Evolutionary conservation across 2,113 vertebrate species (phyloP), one percentile per base, ranked within the genome.

Genomic region (Rostratula benghalensis): DNA sequence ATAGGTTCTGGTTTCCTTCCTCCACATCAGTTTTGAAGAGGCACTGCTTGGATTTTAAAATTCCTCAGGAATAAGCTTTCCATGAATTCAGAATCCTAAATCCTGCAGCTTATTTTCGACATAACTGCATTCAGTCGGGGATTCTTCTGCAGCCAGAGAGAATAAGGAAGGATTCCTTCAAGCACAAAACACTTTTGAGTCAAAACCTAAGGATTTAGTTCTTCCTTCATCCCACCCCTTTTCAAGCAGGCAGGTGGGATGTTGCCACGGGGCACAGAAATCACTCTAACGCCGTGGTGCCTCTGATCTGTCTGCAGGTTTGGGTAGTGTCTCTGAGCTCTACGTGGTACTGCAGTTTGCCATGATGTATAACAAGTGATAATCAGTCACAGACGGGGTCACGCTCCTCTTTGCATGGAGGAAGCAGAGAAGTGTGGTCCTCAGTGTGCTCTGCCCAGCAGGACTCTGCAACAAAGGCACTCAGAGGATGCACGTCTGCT

Each of bases 331-430:
- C 68, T 91, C 71, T 61, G 51, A 86, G 90, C 46, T 77, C 45
- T 60, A 28, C 0, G 0, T 79, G 80, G 57, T 94, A 78, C 83
- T 87, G 70, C 65, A 73, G 69, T 81, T 89, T 92, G 60, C 88
- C 4, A 10, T 54, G 53, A 63, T 73, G 31, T 92, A 8, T 82
- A 87, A 57, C 48, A 95, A 95, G 89, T 77, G 92, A 92, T 97
- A 96, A 96, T 96, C 82, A 37, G 37, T 94, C 10, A 0, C 96
- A 97, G 94, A 87, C 2, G 21, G 87, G 91, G 84, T 95, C 82
- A 7, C 30, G 89, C 82, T 95, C 89, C 46, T 70, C 76, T 57
- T 56, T 94, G 87, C 74, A 37, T 35, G 69, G 81, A 87, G 83
- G 57, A 84, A 89, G 70, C 65, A 61, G 61, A 31, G 89, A 27